phyloP scores from a whole-genome alignment of 92 coral and sea anemone genomes.

The Epizoanthus scotinus region DNA sequence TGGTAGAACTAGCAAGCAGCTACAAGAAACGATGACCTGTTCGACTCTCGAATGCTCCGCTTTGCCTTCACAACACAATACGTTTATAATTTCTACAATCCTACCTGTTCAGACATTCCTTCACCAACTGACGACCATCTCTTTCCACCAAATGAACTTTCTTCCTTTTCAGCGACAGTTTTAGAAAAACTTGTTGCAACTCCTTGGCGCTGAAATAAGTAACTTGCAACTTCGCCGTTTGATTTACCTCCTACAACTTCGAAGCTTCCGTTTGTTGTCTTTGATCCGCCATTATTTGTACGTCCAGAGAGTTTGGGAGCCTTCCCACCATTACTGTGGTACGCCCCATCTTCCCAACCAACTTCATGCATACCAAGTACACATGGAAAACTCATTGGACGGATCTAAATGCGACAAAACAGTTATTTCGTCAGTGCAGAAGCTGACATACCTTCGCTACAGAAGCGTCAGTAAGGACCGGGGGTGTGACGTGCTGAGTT shows the following conservation, averaged over 20 bases:
- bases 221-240: constrained; percentile 99
- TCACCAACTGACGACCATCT: constrained; percentile 91
- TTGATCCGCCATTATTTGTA: constrained; percentile 75
- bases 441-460: constrained; percentile 60
- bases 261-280: constrained; percentile 78
- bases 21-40: constrained; percentile 16
- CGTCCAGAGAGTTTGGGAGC: constrained; percentile 88
- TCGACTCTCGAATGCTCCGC: background rate
- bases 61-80: constrained; percentile 27
- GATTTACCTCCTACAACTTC: constrained; percentile 93
- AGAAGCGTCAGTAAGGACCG: constrained; percentile 53
- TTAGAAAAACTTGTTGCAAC: constrained; percentile 99
- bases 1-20: constrained; percentile 35
- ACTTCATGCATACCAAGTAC: constrained; percentile 99
- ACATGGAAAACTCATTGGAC: constrained; percentile 99
- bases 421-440: constrained; percentile 60
- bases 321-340: constrained; percentile 84
- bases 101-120: constrained; percentile 90
- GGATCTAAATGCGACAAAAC: constrained; percentile 84
- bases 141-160: constrained; percentile 87
- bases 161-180: constrained; percentile 95
- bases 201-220: constrained; percentile 98
- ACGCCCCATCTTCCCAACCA: constrained; percentile 99
- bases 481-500: constrained; percentile 99
- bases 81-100: constrained; percentile 4